Base-by-base conservation (phyloP, 2,797 vertebrate genomes). In the Hoplostethus atlanticus region DNA sequence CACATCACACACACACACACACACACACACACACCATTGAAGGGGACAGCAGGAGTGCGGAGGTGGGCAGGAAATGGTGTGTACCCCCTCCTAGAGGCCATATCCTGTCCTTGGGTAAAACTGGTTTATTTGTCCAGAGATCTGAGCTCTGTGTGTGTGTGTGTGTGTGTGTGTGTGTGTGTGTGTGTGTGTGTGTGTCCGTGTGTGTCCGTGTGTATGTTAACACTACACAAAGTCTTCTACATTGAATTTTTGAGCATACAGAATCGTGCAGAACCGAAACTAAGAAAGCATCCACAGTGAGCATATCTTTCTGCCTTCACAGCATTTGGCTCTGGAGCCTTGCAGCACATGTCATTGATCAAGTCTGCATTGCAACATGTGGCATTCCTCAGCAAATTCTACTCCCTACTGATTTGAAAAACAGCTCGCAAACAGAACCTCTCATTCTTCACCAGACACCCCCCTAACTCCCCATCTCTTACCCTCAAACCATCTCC, bases 71-170 rank as follows among this genome's bases (percentile, higher is more conserved):
- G 92, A 93, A 91, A 92, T 73, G 70, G 85, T 55, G 46, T 84
- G 88, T 85, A 86, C 85, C 89, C 90, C 88, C 91, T 90, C 77
- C 80, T 77, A 12, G 75, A 89, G 89, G 69, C 87, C 71, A 74
- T 82, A 86, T 94, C 91, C 92, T 94, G 92, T 89, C 86, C 82
- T 85, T 86, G 85, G 80, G 70, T 84, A 65, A 76, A 88, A 80
- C 73, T 47, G 52, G 17, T 85, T 89, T 88, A 80, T 91, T 92
- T 91, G 86, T 87, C 50, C 77, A 64, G 81, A 81, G 82, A 89
- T 76, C 52, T 69, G 76, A 66, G 73, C 68, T 75, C 54, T 85
- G 65, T 67, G 57, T 77, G 66, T 40, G 46, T 5, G 6, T 58
- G 56, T 58, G 54, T 74, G 51, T 71, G 59, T 46, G 68, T 52